Base-by-base conservation (phyloP, 2,888 invertebrate genomes). In the Sesia bembeciformis region DNA sequence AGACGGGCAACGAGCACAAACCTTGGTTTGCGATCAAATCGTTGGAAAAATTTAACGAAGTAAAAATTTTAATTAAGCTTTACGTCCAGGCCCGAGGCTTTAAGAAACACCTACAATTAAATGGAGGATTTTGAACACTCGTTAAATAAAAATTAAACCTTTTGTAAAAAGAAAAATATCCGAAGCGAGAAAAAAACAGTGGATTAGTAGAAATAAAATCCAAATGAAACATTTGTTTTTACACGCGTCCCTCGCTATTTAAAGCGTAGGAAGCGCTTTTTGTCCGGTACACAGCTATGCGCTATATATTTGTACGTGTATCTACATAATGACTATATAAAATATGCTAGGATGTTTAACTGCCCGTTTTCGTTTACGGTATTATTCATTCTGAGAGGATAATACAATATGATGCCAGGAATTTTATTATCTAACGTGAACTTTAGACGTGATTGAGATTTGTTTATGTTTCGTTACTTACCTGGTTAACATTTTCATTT, bases 101-200 rank as follows among this genome's bases (percentile, higher is more conserved):
- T 23, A 8, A 46, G n/a, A 46, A 8, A 46, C n/a, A 5, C 23
- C 8, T 46, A 3, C 3, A 6, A 46, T 8, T 46, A 7, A 46
- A 46, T 4, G 8, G 46, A 6, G 46, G 23, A 46, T 8, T 46
- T 46, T 46, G 7, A n/a, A n/a, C 4, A n/a, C 8, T 46, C 8
- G 8, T 46, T n/a, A 46, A 46, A 8, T 46, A 7, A 46, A 46
- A 46, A 23, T 46, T 7, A 46, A 46, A 46, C 23, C n/a, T 46
- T 46, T 8, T 23, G 46, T 8, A 46, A 8, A 8, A 8, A 6
- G 46, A n/a, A 4, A 58, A 60, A 58, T 54, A 53, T 57, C 64
- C 7, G 8, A 46, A 46, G 61, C 61, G 58, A 59, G 59, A 67
- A 64, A 62, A 62, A 61, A 46, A 43, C 3, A n/a, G 8, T 7